Percentiles rank a stretch among this genome's conserved stretches.
Evolutionary conservation across 2,888 invertebrate species (phyloP).

Genomic region (Bimastos eiseni): DNA sequence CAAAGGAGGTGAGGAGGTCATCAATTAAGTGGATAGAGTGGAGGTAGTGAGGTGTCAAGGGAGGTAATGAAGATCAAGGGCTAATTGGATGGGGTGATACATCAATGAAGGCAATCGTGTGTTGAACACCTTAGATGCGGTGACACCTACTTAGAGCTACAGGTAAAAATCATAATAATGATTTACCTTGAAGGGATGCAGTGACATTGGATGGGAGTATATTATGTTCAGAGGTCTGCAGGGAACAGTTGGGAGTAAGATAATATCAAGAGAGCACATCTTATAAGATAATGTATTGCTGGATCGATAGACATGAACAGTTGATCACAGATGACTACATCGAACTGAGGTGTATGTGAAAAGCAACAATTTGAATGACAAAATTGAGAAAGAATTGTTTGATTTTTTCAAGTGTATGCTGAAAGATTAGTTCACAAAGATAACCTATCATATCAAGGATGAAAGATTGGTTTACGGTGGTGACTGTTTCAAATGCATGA

Average conservation of each 20-base stretch:
- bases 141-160: neutral
- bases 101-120: neutral
- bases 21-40: too few relatives aligned
- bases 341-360: neutral
- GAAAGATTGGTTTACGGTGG: neutral
- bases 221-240: neutral
- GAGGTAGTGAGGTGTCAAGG: too few relatives aligned
- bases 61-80: too few relatives aligned
- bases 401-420: too few relatives aligned
- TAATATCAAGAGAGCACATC: neutral
- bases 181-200: neutral
- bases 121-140: neutral
- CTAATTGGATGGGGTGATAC: too few relatives aligned
- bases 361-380: neutral
- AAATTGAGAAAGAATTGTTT: too few relatives aligned
- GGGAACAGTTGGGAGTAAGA: neutral
- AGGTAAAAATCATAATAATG: neutral
- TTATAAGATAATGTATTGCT: neutral
- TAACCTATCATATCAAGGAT: too few relatives aligned
- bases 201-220: neutral
- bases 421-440: too few relatives aligned
- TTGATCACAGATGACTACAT: too few relatives aligned
- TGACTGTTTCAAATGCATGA: neutral
- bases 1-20: too few relatives aligned
- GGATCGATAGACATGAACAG: neutral